Evolutionary conservation across 2,113 vertebrate genomes (phyloP), one percentile per base, ranked within the genome.

Genomic region (Hiodon alosoides): DNA sequence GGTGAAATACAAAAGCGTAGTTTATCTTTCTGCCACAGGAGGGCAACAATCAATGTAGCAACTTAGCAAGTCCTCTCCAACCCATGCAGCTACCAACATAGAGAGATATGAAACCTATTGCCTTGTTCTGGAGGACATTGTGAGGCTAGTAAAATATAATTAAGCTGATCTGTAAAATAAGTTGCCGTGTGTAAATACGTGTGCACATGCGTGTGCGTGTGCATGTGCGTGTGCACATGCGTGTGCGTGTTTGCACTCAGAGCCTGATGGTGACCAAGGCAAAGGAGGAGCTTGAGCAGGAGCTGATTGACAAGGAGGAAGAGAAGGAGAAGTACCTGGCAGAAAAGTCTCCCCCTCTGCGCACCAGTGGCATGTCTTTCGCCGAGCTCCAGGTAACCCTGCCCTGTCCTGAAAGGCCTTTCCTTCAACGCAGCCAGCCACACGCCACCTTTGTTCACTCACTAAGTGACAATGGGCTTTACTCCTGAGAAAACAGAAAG

Each of bases 201-300:
- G 62, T 57, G 17, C 55, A 16, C 69, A 0, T 66, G 17, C 75
- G 50, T 79, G 5, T 80, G 47, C 50, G 50, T 74, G 48, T 75
- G 31, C 61, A 3, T 60, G 13, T 66, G 46, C 7, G 16, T 48
- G 6, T n/a, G 13, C 7, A 17, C n/a, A 59, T 52, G 13, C n/a
- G 9, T 67, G 55, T 55, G 48, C 55, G 50, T 71, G 0, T 64
- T n/a, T 73, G 47, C 79, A 7, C 73, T 67, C 65, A 98, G 97
- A 98, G 97, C 85, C 76, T 98, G 89, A 94, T 99, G 96, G 90
- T 95, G 68, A 94, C 95, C 74, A 96, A 90, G 79, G 97, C 96
- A 0, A 96, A 94, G 78, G 97, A 99, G 76, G 93, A 93, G 68
- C 91, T 97, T 87, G 96, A 97, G 7, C 94, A 96, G 77, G 95